These are phyloP conservation scores for Chelon auratus DNA, from an alignment of 2,797 vertebrate species.

Conservation along the genomic window DNA sequence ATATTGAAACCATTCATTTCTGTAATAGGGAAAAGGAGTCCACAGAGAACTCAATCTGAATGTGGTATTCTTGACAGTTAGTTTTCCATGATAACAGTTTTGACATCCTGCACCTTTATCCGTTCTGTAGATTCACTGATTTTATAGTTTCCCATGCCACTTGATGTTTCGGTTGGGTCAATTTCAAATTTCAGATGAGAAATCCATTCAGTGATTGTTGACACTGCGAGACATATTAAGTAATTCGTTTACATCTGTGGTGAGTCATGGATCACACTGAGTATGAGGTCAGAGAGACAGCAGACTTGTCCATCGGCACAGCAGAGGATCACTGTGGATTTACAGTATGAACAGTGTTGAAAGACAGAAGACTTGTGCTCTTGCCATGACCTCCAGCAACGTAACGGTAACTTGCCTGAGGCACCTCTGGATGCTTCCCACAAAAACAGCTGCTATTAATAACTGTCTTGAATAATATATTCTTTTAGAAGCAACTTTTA, in stretches of 20 bases:
- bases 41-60: slow-evolving; percentile 79
- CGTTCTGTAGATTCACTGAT: slow-evolving; percentile 45
- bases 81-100: slow-evolving; percentile 72
- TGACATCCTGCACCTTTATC: slow-evolving; percentile 42
- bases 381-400: slow-evolving; percentile 21
- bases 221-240: slow-evolving; percentile 13
- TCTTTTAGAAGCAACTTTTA: neutral
- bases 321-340: slow-evolving; percentile 8
- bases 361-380: slow-evolving; percentile 19
- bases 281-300: slow-evolving; percentile 27
- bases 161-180: slow-evolving; percentile 39
- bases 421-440: slow-evolving; percentile 27
- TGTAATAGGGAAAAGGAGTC: slow-evolving; percentile 86
- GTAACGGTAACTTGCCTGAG: neutral
- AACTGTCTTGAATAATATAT: neutral
- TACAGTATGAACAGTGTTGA: slow-evolving; percentile 16
- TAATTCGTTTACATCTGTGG: slow-evolving; percentile 10
- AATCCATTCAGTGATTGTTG: slow-evolving; percentile 11
- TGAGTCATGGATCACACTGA: slow-evolving; percentile 33
- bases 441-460: slow-evolving; percentile 3
- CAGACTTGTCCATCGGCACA: slow-evolving; percentile 12
- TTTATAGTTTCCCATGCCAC: slow-evolving; percentile 38
- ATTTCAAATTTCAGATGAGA: slow-evolving; percentile 28
- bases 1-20: slow-evolving; percentile 94
- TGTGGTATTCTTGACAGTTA: slow-evolving; percentile 72